Percentiles rank a stretch among this genome's conserved stretches.
Evolutionary conservation across 1,140 invertebrate genomes (phyloP).

Genomic region (Drosophila kepulauana): DNA sequence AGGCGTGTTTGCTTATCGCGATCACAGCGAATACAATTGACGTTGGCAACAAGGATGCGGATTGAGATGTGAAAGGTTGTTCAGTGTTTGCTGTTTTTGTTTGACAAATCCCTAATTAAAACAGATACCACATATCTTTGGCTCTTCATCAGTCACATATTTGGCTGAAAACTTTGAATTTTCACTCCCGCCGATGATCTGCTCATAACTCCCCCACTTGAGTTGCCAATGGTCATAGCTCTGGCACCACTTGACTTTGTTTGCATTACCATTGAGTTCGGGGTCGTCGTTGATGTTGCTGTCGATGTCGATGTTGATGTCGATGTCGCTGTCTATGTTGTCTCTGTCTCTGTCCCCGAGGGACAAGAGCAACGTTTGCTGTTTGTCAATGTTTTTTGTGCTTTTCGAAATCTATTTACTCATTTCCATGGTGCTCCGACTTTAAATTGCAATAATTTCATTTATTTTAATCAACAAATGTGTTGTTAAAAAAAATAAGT

Average conservation of each 20-base stretch:
- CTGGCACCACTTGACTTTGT: constrained; percentile 70
- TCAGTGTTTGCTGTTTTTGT: constrained; percentile 48
- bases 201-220: neutral
- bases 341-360: constrained; percentile 24
- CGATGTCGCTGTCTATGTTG: constrained; percentile 1
- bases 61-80: constrained; percentile 23
- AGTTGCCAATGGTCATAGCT: constrained; percentile 21
- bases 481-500: neutral
- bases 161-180: neutral
- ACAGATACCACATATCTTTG: constrained; percentile 34
- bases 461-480: constrained; percentile 30
- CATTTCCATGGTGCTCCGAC: constrained; percentile 54
- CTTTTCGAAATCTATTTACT: constrained; percentile 47
- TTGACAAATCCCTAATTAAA: constrained; percentile 79
- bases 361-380: constrained; percentile 37
- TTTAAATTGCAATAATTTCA: constrained; percentile 42
- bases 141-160: constrained; percentile 13
- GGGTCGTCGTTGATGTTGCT: constrained; percentile 34
- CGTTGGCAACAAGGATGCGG: constrained; percentile 7
- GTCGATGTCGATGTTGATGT: constrained; percentile 40
- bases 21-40: constrained; percentile 57
- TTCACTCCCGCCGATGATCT: constrained; percentile 6
- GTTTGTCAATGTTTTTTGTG: constrained; percentile 15
- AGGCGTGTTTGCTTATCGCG: constrained; percentile 63
- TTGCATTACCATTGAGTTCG: constrained; percentile 60